Conservation (phyloP, 2,888 invertebrate species). For the Eupeodes luniger region DNA sequence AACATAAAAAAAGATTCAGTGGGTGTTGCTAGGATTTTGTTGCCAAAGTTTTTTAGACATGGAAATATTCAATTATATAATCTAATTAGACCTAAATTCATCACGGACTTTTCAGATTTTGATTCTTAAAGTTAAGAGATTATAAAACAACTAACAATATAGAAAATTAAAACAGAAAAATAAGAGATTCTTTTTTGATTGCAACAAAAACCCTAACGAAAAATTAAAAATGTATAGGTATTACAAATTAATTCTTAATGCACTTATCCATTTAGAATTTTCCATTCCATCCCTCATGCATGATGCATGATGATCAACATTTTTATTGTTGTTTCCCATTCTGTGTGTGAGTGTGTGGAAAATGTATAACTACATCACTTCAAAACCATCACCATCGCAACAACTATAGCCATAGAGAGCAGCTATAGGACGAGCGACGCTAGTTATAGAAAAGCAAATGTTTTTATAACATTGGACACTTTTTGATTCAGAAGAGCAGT, state of each 20-base stretch:
- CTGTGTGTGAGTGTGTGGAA: not conserved
- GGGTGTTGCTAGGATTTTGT: conserved; percentile 5
- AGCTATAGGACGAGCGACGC: no score
- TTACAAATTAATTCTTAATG: conserved; percentile 63
- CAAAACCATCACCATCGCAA: not conserved
- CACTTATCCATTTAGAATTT: conserved; percentile 50
- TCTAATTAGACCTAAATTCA: no score
- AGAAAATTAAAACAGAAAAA: no score
- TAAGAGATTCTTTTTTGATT: no score
- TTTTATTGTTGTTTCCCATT: not conserved
- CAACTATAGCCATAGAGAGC: not conserved
- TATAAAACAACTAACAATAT: no score
- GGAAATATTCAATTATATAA: not conserved
- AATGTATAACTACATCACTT: conserved; percentile 24
- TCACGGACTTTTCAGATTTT: no score
- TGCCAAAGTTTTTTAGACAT: not conserved
- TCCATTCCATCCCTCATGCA: conserved; percentile 21
- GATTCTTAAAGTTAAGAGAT: no score
- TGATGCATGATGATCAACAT: not conserved
- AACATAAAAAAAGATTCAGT: no score
- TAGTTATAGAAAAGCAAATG: conserved; percentile 47
- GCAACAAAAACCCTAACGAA: not conserved
- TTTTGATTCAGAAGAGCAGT: conserved; percentile 42
- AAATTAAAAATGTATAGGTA: not conserved
- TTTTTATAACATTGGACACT: conserved; percentile 59